phyloP scores from a whole-genome alignment of 2,113 vertebrate species.

The Zeus faber region DNA sequence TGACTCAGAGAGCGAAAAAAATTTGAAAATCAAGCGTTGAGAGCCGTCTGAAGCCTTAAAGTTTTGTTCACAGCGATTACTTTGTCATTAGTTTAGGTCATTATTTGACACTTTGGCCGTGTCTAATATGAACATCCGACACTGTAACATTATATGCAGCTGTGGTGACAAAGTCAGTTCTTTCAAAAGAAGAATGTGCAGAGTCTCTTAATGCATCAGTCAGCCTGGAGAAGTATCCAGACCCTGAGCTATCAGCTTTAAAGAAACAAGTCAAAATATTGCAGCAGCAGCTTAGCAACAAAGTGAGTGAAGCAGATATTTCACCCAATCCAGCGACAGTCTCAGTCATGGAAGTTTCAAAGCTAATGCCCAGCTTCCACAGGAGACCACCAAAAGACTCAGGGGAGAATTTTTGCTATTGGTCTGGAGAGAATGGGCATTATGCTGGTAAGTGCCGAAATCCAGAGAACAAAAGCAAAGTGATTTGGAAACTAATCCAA shows the following conservation, averaged over 20 bases:
- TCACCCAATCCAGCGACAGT: not conserved
- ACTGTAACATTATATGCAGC: too few species aligned
- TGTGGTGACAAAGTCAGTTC: not conserved
- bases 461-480: conserved; percentile 15
- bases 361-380: not conserved
- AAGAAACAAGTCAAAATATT: not conserved
- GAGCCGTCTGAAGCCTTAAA: too few species aligned
- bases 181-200: not conserved
- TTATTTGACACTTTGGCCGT: too few species aligned
- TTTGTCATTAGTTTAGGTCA: too few species aligned
- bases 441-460: not conserved
- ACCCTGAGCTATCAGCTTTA: not conserved
- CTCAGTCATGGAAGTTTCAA: not conserved
- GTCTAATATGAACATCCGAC: too few species aligned
- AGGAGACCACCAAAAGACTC: not conserved
- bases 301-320: not conserved
- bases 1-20: too few species aligned
- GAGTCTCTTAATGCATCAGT: conserved; percentile 1
- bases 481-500: conserved; percentile 24
- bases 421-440: not conserved
- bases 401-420: conserved; percentile 2
- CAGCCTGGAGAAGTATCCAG: not conserved
- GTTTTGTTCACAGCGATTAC: too few species aligned
- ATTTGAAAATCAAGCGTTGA: too few species aligned
- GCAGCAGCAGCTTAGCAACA: not conserved